Base-by-base conservation (phyloP, 2,888 invertebrate genomes). In the Cylindroiulus punctatus region DNA sequence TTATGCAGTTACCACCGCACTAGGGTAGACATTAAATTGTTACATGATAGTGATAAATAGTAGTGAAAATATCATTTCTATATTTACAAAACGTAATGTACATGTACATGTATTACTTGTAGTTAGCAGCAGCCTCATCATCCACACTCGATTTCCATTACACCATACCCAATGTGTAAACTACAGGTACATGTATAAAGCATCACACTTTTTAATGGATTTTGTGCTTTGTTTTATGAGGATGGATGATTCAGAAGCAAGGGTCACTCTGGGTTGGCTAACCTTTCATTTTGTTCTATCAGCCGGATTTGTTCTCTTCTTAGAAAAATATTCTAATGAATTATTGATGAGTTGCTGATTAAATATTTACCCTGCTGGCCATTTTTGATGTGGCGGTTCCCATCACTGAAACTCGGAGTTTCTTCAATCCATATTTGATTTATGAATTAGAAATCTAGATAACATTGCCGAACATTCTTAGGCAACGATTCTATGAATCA, bases 301-400 rank as follows among this genome's bases (percentile, higher is more conserved):
- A 65, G 65, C 26, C 2, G 17, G 47, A 47, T 40, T 14, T 14
- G 52, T 52, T 52, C 52, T 52, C 76, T 76, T 76, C 30, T 26
- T 30, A 30, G 30, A 3, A 5, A 30, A 30, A 30, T 7, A 17
- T 76, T 76, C 14, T 30, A 76, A 76, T 76, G 76, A 76, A 76
- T 76, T 76, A 76, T 76, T 76, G 76, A 76, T 76, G 76, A 76
- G 76, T 76, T 76, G 30, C 76, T 76, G 30, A 76, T 76, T 76
- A 76, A 76, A 76, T 76, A 76, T 76, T 76, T 76, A 76, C 30
- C 76, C 76, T 76, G 76, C 76, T 76, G 76, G 76, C 76, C 17
- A 76, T 76, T 76, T 30, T 76, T 76, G 30, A 30, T 76, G 30
- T 14, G 30, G 30, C 30, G 30, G 30, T 76, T 76, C 76, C 76